These are phyloP conservation scores for Drosophila serrata DNA, from an alignment of 1,140 invertebrate genomes.

Conservation along the genomic window DNA sequence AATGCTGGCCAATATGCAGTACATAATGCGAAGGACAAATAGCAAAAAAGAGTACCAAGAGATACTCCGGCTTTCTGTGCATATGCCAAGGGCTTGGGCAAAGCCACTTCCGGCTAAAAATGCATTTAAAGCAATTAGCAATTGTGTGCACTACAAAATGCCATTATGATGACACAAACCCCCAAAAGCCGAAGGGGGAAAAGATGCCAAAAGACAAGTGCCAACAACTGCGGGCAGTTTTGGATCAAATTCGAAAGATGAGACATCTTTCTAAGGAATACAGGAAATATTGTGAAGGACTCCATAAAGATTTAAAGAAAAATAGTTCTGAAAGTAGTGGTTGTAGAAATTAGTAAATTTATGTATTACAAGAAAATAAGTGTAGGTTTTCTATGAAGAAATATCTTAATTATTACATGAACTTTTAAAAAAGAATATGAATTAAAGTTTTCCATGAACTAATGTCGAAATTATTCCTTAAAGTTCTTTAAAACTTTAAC, in stretches of 20 bases:
- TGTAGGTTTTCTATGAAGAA: too few relatives aligned
- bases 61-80: constrained; percentile 32
- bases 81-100: constrained; percentile 59
- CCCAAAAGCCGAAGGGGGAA: not conserved
- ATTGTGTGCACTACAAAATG: constrained; percentile 64
- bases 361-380: too few relatives aligned
- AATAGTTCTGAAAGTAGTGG: not conserved
- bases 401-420: too few relatives aligned
- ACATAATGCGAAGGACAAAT: constrained; percentile 48
- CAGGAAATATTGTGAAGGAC: not conserved
- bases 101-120: constrained; percentile 77
- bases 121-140: constrained; percentile 79
- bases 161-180: constrained; percentile 29
- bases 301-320: too few relatives aligned
- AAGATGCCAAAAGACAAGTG: constrained; percentile 32
- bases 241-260: constrained; percentile 8
- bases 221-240: constrained; percentile 38
- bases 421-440: too few relatives aligned
- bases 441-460: too few relatives aligned
- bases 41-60: constrained; percentile 10
- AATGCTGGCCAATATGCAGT: constrained; percentile 67
- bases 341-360: too few relatives aligned
- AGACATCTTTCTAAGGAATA: not conserved
- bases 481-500: too few relatives aligned
- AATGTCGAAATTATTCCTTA: too few relatives aligned